phyloP scores from a whole-genome alignment of 2,888 invertebrate species.

The Norana najaformis region DNA sequence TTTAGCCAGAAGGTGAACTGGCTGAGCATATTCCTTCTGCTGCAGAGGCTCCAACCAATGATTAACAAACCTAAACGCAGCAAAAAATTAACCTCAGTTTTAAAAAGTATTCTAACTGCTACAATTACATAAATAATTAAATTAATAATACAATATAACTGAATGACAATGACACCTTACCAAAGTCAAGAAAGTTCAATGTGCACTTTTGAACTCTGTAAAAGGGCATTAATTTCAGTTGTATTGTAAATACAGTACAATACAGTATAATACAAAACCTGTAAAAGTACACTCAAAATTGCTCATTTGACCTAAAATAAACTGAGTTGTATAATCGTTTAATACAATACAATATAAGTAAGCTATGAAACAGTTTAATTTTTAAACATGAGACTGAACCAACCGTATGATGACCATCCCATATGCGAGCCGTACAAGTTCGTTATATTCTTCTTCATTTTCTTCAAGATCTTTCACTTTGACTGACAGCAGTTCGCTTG shows the following conservation, averaged over 20 bases:
- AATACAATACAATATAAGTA: too few species aligned
- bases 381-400: neutral
- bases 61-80: constrained; percentile 57
- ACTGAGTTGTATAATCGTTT: too few species aligned
- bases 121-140: neutral
- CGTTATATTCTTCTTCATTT: constrained; percentile 8
- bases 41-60: constrained; percentile 57
- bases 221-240: too few species aligned
- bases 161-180: too few species aligned
- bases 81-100: neutral
- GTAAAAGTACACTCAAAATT: too few species aligned
- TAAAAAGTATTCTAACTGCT: too few species aligned
- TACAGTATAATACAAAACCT: too few species aligned
- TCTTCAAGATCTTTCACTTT: constrained; percentile 3
- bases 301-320: too few species aligned
- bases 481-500: neutral
- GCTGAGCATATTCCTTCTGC: constrained; percentile 42
- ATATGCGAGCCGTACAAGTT: neutral
- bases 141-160: neutral
- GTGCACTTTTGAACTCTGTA: too few species aligned
- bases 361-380: neutral
- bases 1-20: constrained; percentile 48
- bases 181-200: too few species aligned
- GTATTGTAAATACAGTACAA: too few species aligned
- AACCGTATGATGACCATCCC: constrained; percentile 21